phyloP scores from a whole-genome alignment of 2,888 invertebrate genomes.

The Plebejus anna region DNA sequence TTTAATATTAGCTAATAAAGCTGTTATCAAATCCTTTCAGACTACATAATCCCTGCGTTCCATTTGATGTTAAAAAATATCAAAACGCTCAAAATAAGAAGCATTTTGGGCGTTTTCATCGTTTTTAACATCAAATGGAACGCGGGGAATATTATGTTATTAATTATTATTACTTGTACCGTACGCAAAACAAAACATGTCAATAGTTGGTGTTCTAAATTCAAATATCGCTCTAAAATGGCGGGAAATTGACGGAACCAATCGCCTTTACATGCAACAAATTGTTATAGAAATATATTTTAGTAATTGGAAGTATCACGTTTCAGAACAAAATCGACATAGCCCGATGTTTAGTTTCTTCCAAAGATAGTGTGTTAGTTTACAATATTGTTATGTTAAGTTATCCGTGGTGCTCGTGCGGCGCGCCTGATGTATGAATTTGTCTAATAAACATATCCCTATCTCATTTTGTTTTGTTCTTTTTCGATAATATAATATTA shows the following conservation, averaged over 20 bases:
- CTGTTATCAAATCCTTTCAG: background rate
- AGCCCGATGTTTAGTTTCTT: conserved; percentile 68
- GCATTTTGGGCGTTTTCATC: no score
- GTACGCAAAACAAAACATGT: background rate
- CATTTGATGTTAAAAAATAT: no score
- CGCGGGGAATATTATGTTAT: no score
- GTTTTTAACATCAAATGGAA: no score
- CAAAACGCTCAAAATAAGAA: no score
- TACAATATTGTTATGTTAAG: conserved; percentile 61
- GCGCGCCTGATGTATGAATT: conserved; percentile 64
- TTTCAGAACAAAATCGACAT: conserved; percentile 49
- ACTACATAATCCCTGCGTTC: background rate
- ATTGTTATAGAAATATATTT: conserved; percentile 45
- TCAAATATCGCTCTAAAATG: background rate
- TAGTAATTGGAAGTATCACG: conserved; percentile 49
- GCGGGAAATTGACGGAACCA: conserved; percentile 33
- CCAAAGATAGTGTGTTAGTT: conserved; percentile 75
- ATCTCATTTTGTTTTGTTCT: conserved; percentile 58
- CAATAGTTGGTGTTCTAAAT: background rate
- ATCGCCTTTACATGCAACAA: conserved; percentile 43
- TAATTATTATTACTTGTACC: no score
- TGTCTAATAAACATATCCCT: conserved; percentile 79
- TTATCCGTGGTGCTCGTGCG: conserved; percentile 49
- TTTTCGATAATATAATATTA: conserved; percentile 20
- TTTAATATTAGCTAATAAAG: background rate